Percentiles rank a stretch among this genome's conserved stretches.
Conservation (phyloP, 1,140 invertebrate species). For the Cyclargus thomasi region DNA sequence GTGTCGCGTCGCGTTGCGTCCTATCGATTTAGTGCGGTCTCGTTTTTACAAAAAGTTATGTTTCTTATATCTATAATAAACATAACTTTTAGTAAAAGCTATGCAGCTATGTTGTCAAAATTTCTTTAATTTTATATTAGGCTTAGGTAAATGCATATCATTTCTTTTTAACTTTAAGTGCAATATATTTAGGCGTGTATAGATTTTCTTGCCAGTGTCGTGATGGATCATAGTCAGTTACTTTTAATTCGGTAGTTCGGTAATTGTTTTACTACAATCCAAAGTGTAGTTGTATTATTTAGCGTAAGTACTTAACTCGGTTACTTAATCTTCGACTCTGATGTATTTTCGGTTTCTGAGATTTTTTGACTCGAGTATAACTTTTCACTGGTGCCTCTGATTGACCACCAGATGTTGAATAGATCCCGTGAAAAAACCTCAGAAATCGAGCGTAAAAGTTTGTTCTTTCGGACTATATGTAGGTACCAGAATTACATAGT, state of each 20-base stretch:
- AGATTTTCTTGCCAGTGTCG: slow-evolving; percentile 18
- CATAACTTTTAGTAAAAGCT: too few species aligned
- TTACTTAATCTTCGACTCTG: slow-evolving; percentile 1
- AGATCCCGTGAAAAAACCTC: too few species aligned
- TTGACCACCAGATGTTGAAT: too few species aligned
- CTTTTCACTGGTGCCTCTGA: too few species aligned
- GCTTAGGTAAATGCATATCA: slow-evolving; percentile 21
- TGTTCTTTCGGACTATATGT: slow-evolving; percentile 10
- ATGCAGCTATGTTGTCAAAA: too few species aligned
- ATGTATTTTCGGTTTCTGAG: slow-evolving; percentile 9
- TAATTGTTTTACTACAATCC: slow-evolving; percentile 13
- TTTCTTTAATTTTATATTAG: slow-evolving; percentile 12
- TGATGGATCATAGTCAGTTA: slow-evolving; percentile 17
- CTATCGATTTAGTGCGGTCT: too few species aligned
- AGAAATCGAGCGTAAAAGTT: too few species aligned
- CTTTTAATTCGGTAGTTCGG: slow-evolving; percentile 13
- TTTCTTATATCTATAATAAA: too few species aligned
- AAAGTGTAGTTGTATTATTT: slow-evolving; percentile 18
- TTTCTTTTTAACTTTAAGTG: slow-evolving; percentile 21
- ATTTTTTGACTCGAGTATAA: too few species aligned
- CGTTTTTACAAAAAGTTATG: too few species aligned
- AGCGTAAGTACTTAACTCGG: slow-evolving; percentile 17
- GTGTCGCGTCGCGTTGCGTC: too few species aligned
- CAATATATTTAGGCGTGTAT: slow-evolving; percentile 22
- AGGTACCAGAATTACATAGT: slow-evolving; percentile 30